Evolutionary conservation across 2,113 vertebrate species (phyloP), one percentile per base, ranked within the genome.

Genomic region (Hystrix cristata): DNA sequence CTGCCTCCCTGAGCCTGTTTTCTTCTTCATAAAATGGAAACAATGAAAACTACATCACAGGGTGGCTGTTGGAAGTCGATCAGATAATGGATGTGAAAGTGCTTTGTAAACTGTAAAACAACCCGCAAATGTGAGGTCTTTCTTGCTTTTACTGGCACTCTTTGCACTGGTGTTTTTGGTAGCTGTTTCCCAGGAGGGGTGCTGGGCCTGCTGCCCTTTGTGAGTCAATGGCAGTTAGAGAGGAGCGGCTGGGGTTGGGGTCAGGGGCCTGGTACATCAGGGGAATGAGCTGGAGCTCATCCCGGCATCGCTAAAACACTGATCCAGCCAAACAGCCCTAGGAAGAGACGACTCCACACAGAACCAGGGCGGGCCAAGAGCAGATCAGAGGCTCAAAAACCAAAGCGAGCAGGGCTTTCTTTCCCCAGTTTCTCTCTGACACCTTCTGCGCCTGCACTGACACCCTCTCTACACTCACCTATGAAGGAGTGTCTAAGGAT

Each of bases 71-170:
- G 46, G 82, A 78, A 95, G 65, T 57, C 85, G 80, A 74, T 85
- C 96, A 87, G 91, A 91, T 81, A 91, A 62, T 60, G 82, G 55
- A 80, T 78, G 48, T 87, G 94, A 96, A 96, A 89, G 85, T 80
- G 94, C 79, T 96, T 85, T 97, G 87, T 92, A 83, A 95, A 95
- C 93, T 91, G 82, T 96, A 86, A 96, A 92, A 64, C 83, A 90
- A 8, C 43, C 64, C 64, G 34, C 48, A 71, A 11, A 71, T 60
- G 9, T 2, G 10, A 95, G 59, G 59, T 13, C 80, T 71, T 79
- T 13, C 80, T 71, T 79, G 65, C 38, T 88, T 64, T 95, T 14
- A 15, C 55, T 5, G 5, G 76, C 8, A 3, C 43, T 72, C 59
- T 78, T 11, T 13, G 23, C n/a, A 1, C 83, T 14, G 38, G n/a